Percentiles rank a stretch among this genome's conserved stretches.
Conservation (phyloP, 30 jellyfish, hydroid and myxozoan genomes). For the Hydractinia symbiolongicarpus region DNA sequence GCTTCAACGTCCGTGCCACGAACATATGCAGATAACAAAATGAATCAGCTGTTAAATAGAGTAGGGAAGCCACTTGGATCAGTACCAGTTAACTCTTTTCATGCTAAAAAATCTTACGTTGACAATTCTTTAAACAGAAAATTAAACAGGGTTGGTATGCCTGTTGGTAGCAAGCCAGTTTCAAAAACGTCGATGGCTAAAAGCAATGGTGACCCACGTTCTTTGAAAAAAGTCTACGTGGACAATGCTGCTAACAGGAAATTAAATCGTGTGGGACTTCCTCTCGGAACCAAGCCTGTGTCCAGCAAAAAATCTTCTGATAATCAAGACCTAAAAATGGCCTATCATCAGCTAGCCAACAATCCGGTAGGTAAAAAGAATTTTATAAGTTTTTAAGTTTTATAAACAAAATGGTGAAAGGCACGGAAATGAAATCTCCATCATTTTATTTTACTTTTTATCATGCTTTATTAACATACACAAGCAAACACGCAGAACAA, state of each 20-base stretch:
- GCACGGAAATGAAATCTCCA: too few species aligned
- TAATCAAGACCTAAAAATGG: too few species aligned
- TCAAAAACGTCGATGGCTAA: background rate
- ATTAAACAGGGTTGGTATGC: background rate
- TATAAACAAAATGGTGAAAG: too few species aligned
- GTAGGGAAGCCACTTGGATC: slow-evolving; percentile 3
- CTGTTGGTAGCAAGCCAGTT: background rate
- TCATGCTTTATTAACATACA: too few species aligned
- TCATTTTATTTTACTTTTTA: too few species aligned
- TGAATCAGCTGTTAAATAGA: background rate
- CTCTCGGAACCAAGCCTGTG: background rate
- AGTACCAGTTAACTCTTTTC: background rate
- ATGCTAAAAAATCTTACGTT: background rate
- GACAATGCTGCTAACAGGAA: background rate
- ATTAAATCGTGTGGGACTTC: background rate
- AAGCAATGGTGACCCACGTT: background rate
- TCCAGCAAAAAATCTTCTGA: too few species aligned
- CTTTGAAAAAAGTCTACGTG: background rate
- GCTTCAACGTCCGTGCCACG: background rate
- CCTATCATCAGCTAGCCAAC: too few species aligned
- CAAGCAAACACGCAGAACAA: too few species aligned
- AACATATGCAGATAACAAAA: background rate
- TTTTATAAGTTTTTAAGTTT: too few species aligned
- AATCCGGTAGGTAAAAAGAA: too few species aligned
- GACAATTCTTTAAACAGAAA: too few species aligned